Base-by-base conservation (phyloP, 2,113 vertebrate species). In the Nyctereutes procyonoides region DNA sequence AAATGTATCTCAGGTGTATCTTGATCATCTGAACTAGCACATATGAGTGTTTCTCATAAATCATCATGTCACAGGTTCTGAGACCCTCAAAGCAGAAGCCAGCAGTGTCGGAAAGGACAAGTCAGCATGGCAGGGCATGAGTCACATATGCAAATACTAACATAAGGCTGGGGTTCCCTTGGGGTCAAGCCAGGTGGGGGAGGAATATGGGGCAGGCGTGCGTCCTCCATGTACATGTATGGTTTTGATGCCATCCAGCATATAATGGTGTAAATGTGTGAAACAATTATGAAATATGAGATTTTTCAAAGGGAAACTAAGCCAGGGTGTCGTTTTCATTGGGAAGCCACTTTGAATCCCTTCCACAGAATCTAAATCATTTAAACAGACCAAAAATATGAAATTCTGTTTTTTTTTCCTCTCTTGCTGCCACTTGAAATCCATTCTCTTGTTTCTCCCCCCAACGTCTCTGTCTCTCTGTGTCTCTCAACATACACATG, bases 201-300 rank as follows among this genome's bases (percentile, higher is more conserved):
- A 15, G 12, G 12, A 35, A 38, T 8, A 22, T 43, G 38, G 38
- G 2, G 13, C 38, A 8, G 73, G 3, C 1, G 22, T 6, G 24
- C 8, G 38, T 13, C 38, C 71, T 12, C 12, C 22, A 6, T 6
- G 13, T 3, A 1, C 53, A 60, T 22, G 43, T 43, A 11, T 3
- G 9, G 2, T 24, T 12, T 26, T n/a, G 53, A n/a, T 1, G 8
- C 10, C n/a, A 55, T n/a, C 22, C 12, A 26, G 35, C 5, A 67
- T 3, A 9, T 0, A 14, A 9, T 56, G 15, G 38, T 69, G 22
- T 5, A 51, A 79, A 60, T 8, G 17, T 28, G 0, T 16, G 12
- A 20, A 53, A 43, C 43, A 43, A 43, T 43, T 43, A 43, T 43
- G 43, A 43, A 6, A 43, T 43, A 43, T 43, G 43, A 43, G 43